These are phyloP conservation scores for Malthinus flaveolus DNA, from an alignment of 2,888 invertebrate genomes.

Conservation along the genomic window DNA sequence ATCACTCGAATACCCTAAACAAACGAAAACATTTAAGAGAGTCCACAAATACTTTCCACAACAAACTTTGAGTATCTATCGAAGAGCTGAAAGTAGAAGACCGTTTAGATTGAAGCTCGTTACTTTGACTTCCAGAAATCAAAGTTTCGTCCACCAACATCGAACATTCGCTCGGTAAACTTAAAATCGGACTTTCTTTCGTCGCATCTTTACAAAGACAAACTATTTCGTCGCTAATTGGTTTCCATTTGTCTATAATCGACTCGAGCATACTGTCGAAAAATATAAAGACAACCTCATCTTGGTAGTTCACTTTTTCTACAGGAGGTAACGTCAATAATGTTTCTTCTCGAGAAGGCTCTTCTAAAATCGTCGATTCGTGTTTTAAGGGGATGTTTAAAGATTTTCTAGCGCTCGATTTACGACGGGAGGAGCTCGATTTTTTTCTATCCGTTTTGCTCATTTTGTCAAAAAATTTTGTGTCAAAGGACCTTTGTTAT, in stretches of 20 bases:
- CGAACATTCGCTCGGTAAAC: too few species aligned
- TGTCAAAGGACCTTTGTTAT: neutral
- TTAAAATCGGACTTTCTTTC: neutral
- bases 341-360: neutral
- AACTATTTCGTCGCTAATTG: neutral
- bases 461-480: neutral
- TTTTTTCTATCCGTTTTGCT: neutral
- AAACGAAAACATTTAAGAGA: too few species aligned
- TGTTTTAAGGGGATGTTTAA: neutral
- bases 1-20: too few species aligned
- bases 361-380: neutral
- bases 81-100: too few species aligned
- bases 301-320: constrained; percentile 32
- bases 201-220: constrained; percentile 8
- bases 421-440: neutral
- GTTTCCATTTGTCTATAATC: constrained; percentile 32
- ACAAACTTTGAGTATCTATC: too few species aligned
- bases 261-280: constrained; percentile 37
- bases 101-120: too few species aligned
- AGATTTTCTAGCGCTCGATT: neutral
- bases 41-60: too few species aligned
- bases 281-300: constrained; percentile 37
- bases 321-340: neutral
- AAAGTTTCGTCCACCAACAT: too few species aligned
- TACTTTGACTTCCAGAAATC: too few species aligned